phyloP scores from a whole-genome alignment of 1,140 invertebrate genomes.

The Pemphigus obesinymphae region DNA sequence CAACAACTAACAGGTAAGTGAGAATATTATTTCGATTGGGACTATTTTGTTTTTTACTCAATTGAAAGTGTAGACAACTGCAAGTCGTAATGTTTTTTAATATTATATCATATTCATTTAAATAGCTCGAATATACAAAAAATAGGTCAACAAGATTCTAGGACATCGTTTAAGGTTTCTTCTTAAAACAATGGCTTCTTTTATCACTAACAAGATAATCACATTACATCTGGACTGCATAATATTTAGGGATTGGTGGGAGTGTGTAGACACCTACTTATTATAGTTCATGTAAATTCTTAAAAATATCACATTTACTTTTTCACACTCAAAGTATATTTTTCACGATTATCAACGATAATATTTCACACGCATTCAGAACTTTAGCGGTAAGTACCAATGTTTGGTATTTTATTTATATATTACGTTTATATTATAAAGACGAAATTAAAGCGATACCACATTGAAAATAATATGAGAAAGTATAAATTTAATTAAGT shows the following conservation, averaged over 20 bases:
- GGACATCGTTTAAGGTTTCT: constrained; percentile 25
- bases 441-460: background rate
- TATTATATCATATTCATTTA: too few relatives aligned
- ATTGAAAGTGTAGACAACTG: too few relatives aligned
- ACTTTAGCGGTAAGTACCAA: background rate
- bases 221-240: background rate
- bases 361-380: background rate
- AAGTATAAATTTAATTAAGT: background rate
- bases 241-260: background rate
- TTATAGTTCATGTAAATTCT: background rate
- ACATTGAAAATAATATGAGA: background rate
- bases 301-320: constrained; percentile 2
- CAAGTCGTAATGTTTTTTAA: too few relatives aligned
- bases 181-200: constrained; percentile 25
- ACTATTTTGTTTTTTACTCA: too few relatives aligned
- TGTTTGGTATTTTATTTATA: background rate
- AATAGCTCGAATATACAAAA: background rate
- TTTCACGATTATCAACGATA: background rate
- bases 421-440: background rate
- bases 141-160: constrained; percentile 15
- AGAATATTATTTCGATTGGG: too few relatives aligned
- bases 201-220: too few relatives aligned
- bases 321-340: too few relatives aligned
- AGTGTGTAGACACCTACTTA: background rate
- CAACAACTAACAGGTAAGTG: too few relatives aligned